Conservation (phyloP, 1,140 invertebrate genomes). For the Antheraea pernyi region DNA sequence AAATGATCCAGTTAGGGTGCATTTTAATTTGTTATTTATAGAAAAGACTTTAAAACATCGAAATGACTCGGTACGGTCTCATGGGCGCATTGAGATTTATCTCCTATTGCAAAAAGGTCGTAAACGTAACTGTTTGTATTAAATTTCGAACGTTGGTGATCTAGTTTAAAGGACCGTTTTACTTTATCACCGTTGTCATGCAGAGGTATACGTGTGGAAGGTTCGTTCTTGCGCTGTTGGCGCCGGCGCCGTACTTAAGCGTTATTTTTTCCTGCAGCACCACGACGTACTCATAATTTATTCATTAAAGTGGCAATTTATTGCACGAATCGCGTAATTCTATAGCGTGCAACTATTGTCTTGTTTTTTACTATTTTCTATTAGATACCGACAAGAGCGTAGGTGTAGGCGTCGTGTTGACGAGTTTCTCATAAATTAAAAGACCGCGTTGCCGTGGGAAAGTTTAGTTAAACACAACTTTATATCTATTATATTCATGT, state of each 20-base stretch:
- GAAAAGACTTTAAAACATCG: slow-evolving; percentile 60
- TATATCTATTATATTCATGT: neutral
- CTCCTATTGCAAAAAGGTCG: slow-evolving; percentile 36
- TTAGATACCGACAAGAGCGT: slow-evolving; percentile 27
- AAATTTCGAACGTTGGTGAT: neutral
- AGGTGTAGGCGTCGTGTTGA: slow-evolving; percentile 29
- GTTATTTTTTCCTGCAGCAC: slow-evolving; percentile 62
- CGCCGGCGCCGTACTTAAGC: slow-evolving; percentile 69
- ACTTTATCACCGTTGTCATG: slow-evolving; percentile 20
- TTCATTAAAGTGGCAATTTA: slow-evolving; percentile 70
- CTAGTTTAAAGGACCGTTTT: neutral
- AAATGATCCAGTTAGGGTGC: slow-evolving; percentile 27
- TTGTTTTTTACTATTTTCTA: slow-evolving; percentile 47
- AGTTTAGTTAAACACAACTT: neutral
- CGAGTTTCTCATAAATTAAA: slow-evolving; percentile 31
- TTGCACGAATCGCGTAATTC: slow-evolving; percentile 48
- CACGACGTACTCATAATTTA: slow-evolving; percentile 60
- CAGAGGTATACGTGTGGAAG: slow-evolving; percentile 39
- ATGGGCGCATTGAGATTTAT: slow-evolving; percentile 59
- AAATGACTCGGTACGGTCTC: slow-evolving; percentile 70
- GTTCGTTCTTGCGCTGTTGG: slow-evolving; percentile 58
- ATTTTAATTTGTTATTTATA: slow-evolving; percentile 54
- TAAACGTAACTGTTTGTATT: slow-evolving; percentile 24
- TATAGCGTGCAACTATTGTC: slow-evolving; percentile 54
- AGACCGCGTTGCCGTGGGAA: slow-evolving; percentile 46